Base-by-base conservation (phyloP, 2,113 vertebrate genomes). In the Eidolon helvum region DNA sequence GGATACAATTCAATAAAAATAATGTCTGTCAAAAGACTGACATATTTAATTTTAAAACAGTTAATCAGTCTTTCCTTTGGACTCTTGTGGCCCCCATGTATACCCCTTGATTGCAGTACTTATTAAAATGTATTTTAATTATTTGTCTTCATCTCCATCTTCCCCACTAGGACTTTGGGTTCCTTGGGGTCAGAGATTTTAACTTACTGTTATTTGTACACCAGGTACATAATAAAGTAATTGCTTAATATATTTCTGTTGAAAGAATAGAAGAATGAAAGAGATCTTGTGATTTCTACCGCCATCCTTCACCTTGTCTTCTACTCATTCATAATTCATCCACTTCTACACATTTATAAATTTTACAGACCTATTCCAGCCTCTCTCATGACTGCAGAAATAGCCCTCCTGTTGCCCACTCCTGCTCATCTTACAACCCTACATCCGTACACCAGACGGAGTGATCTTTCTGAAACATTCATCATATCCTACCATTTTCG, bases 61-160 rank as follows among this genome's bases (percentile, higher is more conserved):
- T 94, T 97, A 93, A 95, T 94, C 95, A 94, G 33, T 63, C 86
- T 88, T 95, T 97, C 59, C 59, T 92, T 74, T 88, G 88, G 55
- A 59, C 33, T 90, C 65, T 63, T 72, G 43, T 43, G 59, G 19
- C 26, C 48, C 7, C 35, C 50, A 24, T 38, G 4, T 69, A 59
- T 50, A 82, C 2, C 1, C 4, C 55, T 92, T 94, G 69, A 93
- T 93, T 97, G 68, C n/a, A 74, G 21, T 88, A 66, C 89, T 96
- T 97, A 95, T 97, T 95, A 97, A 97, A 86, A 82, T 68, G 38
- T 69, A 24, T 97, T 96, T 90, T 96, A 96, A 96, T 97, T 94
- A 97, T 93, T 91, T 96, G 90, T 96, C 90, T 95, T 78, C 79
- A 57, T 83, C 77, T 87, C 28, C 28, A n/a, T 68, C 48, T 95